Percentiles rank a stretch among this genome's conserved stretches.
Evolutionary conservation across 2,113 vertebrate species (phyloP).

Genomic region (Thunnus maccoyii): DNA sequence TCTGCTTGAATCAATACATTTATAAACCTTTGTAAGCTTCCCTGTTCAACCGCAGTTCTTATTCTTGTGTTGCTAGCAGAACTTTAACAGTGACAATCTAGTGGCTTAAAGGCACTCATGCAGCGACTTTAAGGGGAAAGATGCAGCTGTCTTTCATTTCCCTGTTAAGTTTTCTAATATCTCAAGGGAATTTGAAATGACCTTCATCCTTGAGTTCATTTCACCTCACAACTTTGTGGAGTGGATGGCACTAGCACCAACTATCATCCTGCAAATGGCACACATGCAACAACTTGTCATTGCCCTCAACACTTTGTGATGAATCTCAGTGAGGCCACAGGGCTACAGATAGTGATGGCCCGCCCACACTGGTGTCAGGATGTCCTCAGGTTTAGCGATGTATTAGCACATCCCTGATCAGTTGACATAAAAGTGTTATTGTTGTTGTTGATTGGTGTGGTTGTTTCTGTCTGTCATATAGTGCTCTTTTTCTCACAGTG

Average conservation of each 20-base stretch:
- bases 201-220: constrained; percentile 22
- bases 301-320: constrained; percentile 57
- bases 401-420: constrained; percentile 21
- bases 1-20: neutral
- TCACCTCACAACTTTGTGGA: constrained; percentile 15
- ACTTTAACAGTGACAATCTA: neutral
- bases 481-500: constrained; percentile 48
- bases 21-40: neutral
- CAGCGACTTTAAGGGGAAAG: neutral
- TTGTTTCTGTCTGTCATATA: constrained; percentile 22
- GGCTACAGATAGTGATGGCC: constrained; percentile 31
- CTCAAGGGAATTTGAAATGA: constrained; percentile 12
- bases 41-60: neutral
- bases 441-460: constrained; percentile 7
- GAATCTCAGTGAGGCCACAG: constrained; percentile 43
- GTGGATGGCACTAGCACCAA: constrained; percentile 23
- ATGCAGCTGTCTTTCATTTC: constrained; percentile 14
- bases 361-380: constrained; percentile 43
- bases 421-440: constrained; percentile 41
- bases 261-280: constrained; percentile 50
- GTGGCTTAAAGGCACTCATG: neutral
- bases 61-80: neutral
- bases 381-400: constrained; percentile 17
- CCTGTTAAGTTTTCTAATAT: constrained; percentile 8
- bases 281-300: constrained; percentile 55